Percentiles rank a stretch among this genome's conserved stretches.
phyloP scores from a whole-genome alignment of 2,888 invertebrate species.

The Trissolcus brochymenae region DNA sequence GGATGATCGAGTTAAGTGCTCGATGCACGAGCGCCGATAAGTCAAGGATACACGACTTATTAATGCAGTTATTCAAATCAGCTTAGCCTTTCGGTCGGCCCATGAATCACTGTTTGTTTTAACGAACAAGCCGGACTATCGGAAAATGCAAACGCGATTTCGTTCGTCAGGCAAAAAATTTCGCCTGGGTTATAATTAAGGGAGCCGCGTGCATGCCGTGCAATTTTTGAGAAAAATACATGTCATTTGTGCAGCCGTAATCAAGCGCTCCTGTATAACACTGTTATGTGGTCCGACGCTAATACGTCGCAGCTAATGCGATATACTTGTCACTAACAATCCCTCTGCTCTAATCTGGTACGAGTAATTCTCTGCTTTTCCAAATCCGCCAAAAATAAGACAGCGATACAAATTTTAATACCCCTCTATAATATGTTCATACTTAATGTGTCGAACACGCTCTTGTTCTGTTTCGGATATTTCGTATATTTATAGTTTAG shows the following conservation, averaged over 20 bases:
- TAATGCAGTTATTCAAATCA: conserved; percentile 53
- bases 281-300: conserved; percentile 34
- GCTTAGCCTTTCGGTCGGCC: conserved; percentile 27
- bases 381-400: not conserved
- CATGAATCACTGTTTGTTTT: conserved; percentile 52
- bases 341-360: not conserved
- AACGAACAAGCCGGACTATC: conserved; percentile 36
- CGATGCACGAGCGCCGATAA: conserved; percentile 62
- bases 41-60: conserved; percentile 44
- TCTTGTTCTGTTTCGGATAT: too few species aligned
- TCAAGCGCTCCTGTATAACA: conserved; percentile 14
- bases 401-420: not conserved
- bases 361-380: not conserved
- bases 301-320: conserved; percentile 32
- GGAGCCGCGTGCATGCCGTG: conserved; percentile 15
- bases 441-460: too few species aligned
- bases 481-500: too few species aligned
- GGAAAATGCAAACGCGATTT: conserved; percentile 46
- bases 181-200: conserved; percentile 22
- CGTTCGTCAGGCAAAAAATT: conserved; percentile 17
- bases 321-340: conserved; percentile 28
- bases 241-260: conserved; percentile 25
- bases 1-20: conserved; percentile 58
- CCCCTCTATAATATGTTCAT: too few species aligned
- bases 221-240: conserved; percentile 33